Evolutionary conservation across 2,113 vertebrate species (phyloP).

Genomic region (Tychaedon coryphoeus): DNA sequence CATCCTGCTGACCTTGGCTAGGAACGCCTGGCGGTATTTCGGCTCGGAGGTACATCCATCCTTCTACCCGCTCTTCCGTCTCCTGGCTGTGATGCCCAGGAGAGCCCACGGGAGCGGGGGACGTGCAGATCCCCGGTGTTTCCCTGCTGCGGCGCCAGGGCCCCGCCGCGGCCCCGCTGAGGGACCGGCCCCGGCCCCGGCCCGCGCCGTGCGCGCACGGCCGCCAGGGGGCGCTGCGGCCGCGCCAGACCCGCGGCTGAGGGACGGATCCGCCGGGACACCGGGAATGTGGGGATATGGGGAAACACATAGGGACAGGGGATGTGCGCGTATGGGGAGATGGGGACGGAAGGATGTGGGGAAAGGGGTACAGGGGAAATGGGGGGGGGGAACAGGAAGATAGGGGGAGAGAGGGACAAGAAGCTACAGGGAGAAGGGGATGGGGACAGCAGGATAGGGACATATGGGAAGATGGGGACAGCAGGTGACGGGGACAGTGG

Average conservation of each 20-base stretch:
- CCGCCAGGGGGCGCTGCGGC: neutral
- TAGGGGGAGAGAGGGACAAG: no score
- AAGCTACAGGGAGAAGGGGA: neutral
- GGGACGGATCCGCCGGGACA: neutral
- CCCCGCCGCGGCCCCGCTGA: no score
- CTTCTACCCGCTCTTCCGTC: neutral
- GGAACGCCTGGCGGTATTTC: neutral
- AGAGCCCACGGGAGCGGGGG: neutral
- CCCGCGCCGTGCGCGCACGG: rapidly evolving
- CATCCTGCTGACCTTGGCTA: neutral
- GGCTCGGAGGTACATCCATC: neutral
- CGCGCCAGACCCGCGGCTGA: neutral
- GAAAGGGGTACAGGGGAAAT: neutral
- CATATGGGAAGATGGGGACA: no score
- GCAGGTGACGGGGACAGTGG: no score
- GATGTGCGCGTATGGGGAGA: no score
- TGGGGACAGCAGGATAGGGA: neutral
- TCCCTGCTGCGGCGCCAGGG: neutral
- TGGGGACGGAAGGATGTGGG: no score
- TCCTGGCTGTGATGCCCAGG: neutral
- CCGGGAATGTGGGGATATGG: no score
- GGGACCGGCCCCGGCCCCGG: neutral
- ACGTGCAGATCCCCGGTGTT: neutral
- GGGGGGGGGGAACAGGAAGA: neutral
- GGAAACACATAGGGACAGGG: neutral